Evolutionary conservation across 2,113 vertebrate species (phyloP), one percentile per base, ranked within the genome.

Genomic region (Nipponia nippon): DNA sequence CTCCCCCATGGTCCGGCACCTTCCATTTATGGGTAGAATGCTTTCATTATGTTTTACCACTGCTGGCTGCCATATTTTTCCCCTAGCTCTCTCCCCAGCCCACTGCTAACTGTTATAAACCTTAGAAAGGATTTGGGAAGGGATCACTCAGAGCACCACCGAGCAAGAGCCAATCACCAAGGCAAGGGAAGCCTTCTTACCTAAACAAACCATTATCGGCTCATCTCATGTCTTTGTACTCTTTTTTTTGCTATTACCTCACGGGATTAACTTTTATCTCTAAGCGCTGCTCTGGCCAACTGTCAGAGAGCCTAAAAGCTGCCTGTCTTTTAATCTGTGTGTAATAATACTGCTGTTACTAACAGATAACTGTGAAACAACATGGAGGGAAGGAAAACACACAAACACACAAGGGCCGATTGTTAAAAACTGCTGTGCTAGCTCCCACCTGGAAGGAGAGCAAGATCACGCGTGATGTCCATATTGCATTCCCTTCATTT

Each of bases 211-310:
- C 96, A 97, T 85, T 96, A 97, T 92, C 69, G 61, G 90, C 87
- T 98, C 96, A 97, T 97, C 94, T 96, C 94, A 62, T 90, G 96
- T 89, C 97, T 98, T 97, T 97, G 92, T 95, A 97, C 94, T 96
- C 96, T 71, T 97, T 96, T 96, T 97, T 97, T 97, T 94, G 95
- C 94, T 97, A 92, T 97, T 98, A 97, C 83, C 84, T 97, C 88
- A 85, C 34, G 55, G 87, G 95, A 96, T 96, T 97, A 97, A 95
- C 71, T 94, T 96, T 75, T 97, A 97, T 98, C 95, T 98, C 94
- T 96, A 97, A 97, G 96, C 95, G 98, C 95, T 96, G 79, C 90
- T 97, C 91, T 95, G 93, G 94, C 94, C 97, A 97, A 97, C 97
- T 96, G 96, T 97, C 95, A 96, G 93, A 53, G 70, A 97, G 93